Evolutionary conservation across 2,888 invertebrate genomes (phyloP).

Genomic region (Metopia argyrocephala): DNA sequence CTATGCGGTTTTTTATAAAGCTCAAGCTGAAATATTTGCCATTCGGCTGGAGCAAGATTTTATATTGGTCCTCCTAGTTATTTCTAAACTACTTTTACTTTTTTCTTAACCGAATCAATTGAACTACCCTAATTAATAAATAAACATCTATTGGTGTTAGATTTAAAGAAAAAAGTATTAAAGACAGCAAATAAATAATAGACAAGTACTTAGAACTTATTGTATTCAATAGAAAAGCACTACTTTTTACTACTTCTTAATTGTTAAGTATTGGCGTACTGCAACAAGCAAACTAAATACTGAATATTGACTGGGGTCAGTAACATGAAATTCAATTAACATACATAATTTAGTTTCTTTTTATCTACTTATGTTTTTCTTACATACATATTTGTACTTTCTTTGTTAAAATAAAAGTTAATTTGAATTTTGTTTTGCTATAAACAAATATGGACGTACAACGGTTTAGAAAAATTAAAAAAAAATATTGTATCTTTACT

Average conservation of each 20-base stretch:
- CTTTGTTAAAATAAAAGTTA: slow-evolving; percentile 1
- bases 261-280: neutral
- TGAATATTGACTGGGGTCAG: slow-evolving; percentile 52
- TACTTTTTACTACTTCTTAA: neutral
- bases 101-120: no score
- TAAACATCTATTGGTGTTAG: neutral
- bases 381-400: no score
- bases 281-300: neutral
- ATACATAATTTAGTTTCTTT: neutral
- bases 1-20: no score
- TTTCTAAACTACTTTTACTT: no score
- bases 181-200: neutral
- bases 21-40: no score
- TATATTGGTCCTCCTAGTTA: no score
- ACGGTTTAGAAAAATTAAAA: neutral
- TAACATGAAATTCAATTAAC: slow-evolving; percentile 60
- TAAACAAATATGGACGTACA: neutral
- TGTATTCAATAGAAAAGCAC: neutral
- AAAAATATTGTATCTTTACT: no score
- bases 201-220: neutral
- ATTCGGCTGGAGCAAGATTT: no score
- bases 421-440: no score
- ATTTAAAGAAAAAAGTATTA: neutral
- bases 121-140: no score
- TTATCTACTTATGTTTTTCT: neutral